Evolutionary conservation across 2,113 vertebrate species (phyloP).

Genomic region (Rhinoderma darwinii): DNA sequence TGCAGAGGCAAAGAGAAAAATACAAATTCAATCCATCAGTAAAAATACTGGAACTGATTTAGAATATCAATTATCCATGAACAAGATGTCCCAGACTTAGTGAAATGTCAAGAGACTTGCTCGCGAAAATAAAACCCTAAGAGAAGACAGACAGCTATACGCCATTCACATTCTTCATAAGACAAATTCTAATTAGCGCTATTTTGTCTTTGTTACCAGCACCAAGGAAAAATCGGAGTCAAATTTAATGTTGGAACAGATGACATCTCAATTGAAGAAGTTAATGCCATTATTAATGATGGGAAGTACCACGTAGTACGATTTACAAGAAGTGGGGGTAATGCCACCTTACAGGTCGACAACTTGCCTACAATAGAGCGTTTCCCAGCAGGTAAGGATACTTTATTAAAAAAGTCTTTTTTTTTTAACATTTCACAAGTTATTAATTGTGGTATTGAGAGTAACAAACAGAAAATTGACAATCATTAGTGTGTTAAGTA

Average conservation of each 20-base stretch:
- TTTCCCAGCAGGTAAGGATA: constrained; percentile 94
- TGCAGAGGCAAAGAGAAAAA: constrained; percentile 38
- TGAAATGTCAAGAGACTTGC: constrained; percentile 46
- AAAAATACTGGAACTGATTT: constrained; percentile 28
- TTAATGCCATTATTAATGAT: constrained; percentile 96
- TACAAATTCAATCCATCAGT: constrained; percentile 49
- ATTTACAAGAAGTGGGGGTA: constrained; percentile 97
- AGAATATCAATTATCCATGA: constrained; percentile 48
- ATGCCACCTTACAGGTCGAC: constrained; percentile 99
- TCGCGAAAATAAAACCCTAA: constrained; percentile 37
- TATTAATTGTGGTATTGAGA: constrained; percentile 13
- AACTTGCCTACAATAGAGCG: constrained; percentile 98
- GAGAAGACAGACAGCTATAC: constrained; percentile 2
- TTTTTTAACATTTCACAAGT: neutral
- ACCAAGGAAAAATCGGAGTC: constrained; percentile 95
- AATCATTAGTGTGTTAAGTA: neutral
- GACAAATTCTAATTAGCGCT: constrained; percentile 59
- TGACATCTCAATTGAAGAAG: constrained; percentile 97
- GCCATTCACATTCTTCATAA: constrained; percentile 44
- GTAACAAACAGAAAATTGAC: neutral
- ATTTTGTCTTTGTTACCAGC: constrained; percentile 73
- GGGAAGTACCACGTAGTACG: constrained; percentile 98
- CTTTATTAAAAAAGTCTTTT: constrained; percentile 31
- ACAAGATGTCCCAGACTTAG: constrained; percentile 37
- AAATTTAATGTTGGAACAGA: constrained; percentile 99